Evolutionary conservation across 1,140 invertebrate genomes (phyloP), one percentile per base, ranked within the genome.

Genomic region (Phortica variegata): DNA sequence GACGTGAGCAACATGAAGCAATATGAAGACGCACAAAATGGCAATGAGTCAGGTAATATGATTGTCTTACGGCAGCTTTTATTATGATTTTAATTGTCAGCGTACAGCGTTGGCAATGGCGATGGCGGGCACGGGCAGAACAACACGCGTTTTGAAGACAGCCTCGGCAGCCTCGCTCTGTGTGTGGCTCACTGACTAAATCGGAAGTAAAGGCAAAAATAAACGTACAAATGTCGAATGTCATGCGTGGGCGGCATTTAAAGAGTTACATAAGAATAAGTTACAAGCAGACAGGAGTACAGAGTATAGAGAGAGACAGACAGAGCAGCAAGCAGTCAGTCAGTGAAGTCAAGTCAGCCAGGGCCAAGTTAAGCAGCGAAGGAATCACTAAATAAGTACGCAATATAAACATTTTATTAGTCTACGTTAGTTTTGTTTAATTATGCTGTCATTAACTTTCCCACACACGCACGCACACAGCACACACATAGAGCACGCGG

Each of bases 381-480:
- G 10, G 23, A 26, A 26, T 26, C 23, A 26, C 10, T 26, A 26
- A 26, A 26, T 26, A 26, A 44, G 52, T 49, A 45, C 49, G 54
- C 53, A 58, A 49, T 49, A 60, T 55, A 60, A 53, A 62, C 57
- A 60, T 66, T 66, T 66, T 68, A 66, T 66, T 68, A 66, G 63
- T 58, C 63, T 58, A 51, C 60, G 63, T 68, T 66, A 60, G 63
- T 63, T 68, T 66, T 68, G 60, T 68, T 68, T 66, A 66, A 66
- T 66, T 68, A 66, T 66, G 63, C 63, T 63, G 63, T 66, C 63
- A 63, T 66, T 66, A 66, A 68, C 56, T 58, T 63, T 63, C 63
- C 54, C 57, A 47, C 59, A 54, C 62, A 66, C 48, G 54, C 44
- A 49, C 29, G 17, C 34, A 23, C n/a, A 44, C 5, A n/a, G 13